These are phyloP conservation scores for Oryzias woworae DNA, from an alignment of 2,113 vertebrate species.

Conservation along the genomic window DNA sequence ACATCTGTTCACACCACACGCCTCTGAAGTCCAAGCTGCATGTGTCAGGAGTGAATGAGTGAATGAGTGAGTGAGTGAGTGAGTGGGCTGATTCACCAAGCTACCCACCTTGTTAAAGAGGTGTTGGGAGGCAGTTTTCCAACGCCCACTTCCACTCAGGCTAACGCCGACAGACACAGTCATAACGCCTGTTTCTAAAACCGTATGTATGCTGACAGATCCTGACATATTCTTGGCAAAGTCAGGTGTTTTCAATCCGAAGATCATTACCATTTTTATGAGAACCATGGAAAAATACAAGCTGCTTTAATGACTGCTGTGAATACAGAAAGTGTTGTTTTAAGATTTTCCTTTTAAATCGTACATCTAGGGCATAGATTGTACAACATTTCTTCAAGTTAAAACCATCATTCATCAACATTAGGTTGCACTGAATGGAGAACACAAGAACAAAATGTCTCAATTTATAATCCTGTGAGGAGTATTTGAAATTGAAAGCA, in stretches of 20 bases:
- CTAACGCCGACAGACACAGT: constrained; percentile 61
- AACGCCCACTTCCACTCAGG: constrained; percentile 72
- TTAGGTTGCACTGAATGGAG: constrained; percentile 25
- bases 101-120: constrained; percentile 75
- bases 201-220: constrained; percentile 58
- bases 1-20: constrained; percentile 67
- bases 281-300: constrained; percentile 71
- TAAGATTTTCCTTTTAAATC: constrained; percentile 48
- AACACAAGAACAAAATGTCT: constrained; percentile 40
- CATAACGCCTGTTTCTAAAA: constrained; percentile 61
- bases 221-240: constrained; percentile 73
- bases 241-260: constrained; percentile 67
- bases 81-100: constrained; percentile 71
- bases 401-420: constrained; percentile 18
- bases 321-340: constrained; percentile 59
- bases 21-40: constrained; percentile 15
- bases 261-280: constrained; percentile 75
- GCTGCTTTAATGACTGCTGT: constrained; percentile 59
- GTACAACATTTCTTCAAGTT: constrained; percentile 32
- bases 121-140: constrained; percentile 76
- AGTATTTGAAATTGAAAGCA: constrained; percentile 29
- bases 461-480: constrained; percentile 5
- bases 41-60: constrained; percentile 35
- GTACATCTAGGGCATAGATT: constrained; percentile 51
- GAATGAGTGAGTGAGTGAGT: constrained; percentile 51